phyloP scores from a whole-genome alignment of 1,140 invertebrate genomes.

The Episyrphus balteatus region DNA sequence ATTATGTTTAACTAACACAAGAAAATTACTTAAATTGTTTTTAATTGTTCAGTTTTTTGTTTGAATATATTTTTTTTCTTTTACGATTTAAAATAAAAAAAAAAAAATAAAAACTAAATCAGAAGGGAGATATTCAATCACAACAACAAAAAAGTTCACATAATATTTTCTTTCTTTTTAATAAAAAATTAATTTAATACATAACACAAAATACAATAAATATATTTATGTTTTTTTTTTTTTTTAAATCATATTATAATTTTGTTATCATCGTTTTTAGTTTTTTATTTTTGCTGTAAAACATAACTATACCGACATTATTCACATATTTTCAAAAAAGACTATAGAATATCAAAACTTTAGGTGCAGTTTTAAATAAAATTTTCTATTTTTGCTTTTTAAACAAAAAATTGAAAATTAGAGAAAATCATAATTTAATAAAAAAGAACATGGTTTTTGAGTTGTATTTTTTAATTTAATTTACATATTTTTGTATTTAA shows the following conservation, averaged over 20 bases:
- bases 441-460: background rate
- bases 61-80: no score
- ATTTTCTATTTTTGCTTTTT: background rate
- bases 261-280: background rate
- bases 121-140: no score
- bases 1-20: no score
- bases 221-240: background rate
- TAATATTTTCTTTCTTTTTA: background rate
- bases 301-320: background rate
- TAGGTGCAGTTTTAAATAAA: no score
- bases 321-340: background rate
- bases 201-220: background rate
- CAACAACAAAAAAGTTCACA: no score
- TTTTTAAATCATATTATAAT: background rate
- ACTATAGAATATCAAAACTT: no score
- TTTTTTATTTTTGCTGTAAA: background rate
- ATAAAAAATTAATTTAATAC: constrained; percentile 7
- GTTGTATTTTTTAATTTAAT: background rate
- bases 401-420: background rate
- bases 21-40: no score
- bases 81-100: no score
- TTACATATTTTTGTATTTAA: background rate
- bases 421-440: background rate
- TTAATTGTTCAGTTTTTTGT: no score
- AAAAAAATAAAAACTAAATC: no score